Conservation (phyloP, 2,888 invertebrate species). For the Andrena trimmerana region DNA sequence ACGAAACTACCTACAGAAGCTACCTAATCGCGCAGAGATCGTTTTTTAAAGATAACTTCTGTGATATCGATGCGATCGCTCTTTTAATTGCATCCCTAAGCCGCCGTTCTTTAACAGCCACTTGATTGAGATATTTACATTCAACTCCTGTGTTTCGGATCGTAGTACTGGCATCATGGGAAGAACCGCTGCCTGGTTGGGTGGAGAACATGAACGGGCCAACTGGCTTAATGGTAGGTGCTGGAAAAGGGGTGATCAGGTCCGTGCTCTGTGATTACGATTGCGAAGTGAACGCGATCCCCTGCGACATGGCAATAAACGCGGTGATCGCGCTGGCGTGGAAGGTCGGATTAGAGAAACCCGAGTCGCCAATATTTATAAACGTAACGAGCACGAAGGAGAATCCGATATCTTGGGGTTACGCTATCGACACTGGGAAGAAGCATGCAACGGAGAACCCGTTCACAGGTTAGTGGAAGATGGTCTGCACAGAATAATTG, state of each 20-base stretch:
- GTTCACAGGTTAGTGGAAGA: slow-evolving; percentile 81
- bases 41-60: too few relatives aligned
- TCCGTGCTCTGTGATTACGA: slow-evolving; percentile 91
- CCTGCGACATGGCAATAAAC: slow-evolving; percentile 93
- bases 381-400: slow-evolving; percentile 92
- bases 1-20: too few relatives aligned
- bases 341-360: slow-evolving; percentile 86
- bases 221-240: slow-evolving; percentile 92
- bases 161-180: slow-evolving; percentile 91
- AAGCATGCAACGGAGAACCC: slow-evolving; percentile 87
- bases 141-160: slow-evolving; percentile 52
- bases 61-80: too few relatives aligned
- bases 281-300: slow-evolving; percentile 90
- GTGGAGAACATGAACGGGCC: slow-evolving; percentile 96
- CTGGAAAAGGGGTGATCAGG: slow-evolving; percentile 94
- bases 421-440: slow-evolving; percentile 90
- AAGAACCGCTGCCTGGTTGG: slow-evolving; percentile 95
- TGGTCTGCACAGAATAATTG: too few relatives aligned
- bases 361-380: slow-evolving; percentile 87
- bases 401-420: slow-evolving; percentile 94
- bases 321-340: slow-evolving; percentile 91
- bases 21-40: too few relatives aligned
- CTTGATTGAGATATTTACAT: neutral
- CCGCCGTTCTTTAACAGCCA: too few relatives aligned
- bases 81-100: too few relatives aligned